Conservation (phyloP, 2,113 vertebrate species). For the Martes martes region DNA sequence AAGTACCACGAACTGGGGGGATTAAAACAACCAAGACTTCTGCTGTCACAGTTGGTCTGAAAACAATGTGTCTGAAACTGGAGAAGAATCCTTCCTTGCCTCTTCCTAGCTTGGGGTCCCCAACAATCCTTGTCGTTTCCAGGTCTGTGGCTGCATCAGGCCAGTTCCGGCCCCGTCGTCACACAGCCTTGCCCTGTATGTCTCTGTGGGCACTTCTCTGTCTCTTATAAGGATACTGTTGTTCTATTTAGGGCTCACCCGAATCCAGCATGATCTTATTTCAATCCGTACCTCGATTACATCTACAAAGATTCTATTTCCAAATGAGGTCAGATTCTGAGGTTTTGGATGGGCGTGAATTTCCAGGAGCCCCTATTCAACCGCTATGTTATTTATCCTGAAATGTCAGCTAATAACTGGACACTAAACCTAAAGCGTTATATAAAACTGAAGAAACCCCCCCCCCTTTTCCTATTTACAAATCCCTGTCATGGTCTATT, state of each 20-base stretch:
- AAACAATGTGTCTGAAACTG: neutral
- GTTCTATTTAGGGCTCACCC: neutral
- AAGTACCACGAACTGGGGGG: neutral
- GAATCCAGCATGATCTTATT: neutral
- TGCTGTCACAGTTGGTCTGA: neutral
- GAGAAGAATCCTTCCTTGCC: neutral
- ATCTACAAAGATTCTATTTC: neutral
- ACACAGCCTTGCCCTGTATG: neutral
- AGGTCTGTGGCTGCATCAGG: neutral
- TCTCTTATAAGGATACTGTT: neutral
- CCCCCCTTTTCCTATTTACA: neutral
- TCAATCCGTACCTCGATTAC: neutral
- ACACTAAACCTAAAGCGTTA: neutral
- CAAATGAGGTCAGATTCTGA: neutral
- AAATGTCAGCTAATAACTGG: neutral
- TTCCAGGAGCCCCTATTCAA: neutral
- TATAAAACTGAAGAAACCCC: neutral
- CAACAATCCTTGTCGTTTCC: rapidly evolving
- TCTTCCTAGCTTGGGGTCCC: neutral
- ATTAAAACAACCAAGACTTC: neutral
- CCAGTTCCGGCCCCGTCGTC: neutral
- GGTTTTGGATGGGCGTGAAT: neutral
- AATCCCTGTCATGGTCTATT: neutral
- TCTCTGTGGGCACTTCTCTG: neutral
- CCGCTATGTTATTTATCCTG: neutral